Base-by-base conservation (phyloP, 2,888 invertebrate species). In the Augochlorella aurata region DNA sequence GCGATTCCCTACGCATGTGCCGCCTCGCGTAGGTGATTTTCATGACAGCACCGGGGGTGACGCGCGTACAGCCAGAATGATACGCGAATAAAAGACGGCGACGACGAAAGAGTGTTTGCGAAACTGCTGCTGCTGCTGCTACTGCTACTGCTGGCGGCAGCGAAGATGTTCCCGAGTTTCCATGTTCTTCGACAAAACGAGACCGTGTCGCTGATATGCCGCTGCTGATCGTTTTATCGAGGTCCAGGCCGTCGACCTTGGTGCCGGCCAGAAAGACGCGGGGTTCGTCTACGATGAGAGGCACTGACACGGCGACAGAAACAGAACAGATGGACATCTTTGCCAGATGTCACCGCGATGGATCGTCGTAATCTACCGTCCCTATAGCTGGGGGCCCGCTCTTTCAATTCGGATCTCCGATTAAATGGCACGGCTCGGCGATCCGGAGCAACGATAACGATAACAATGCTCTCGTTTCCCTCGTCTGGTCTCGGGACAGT, bases 291-390 rank as follows among this genome's bases (percentile, higher is more conserved):
- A 84, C 72, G 84, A 86, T 86, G 83, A 84, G 83, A 83, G 71
- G 74, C 83, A 84, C 83, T 84, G 83, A 82, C 50, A 7, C 7
- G 79, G 58, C 71, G 83, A 82, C 82, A 84, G 79, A 84, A 84
- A 84, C 83, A 82, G 83, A 82, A 84, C 82, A 75, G 78, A 82
- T 74, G 75, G 79, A 84, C n/a, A n/a, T n/a, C 76, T 82, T 76
- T 84, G 83, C 82, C 83, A 84, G 83, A 84, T 84, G 83, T 84
- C 83, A 79, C 63, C 63, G 74, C 72, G 76, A 70, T 71, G 76
- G 76, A 79, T 74, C 79, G 75, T 82, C 74, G 83, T 82, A 79
- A 84, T 84, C 82, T 76, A 24, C 70, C 58, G 72, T 54, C 65
- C 47, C 63, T 82, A 67, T 78, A 76, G 79, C 76, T 52, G 18